Evolutionary conservation across 2,797 vertebrate genomes (phyloP), one percentile per base, ranked within the genome.

Genomic region (Gallinago nigripennis): DNA sequence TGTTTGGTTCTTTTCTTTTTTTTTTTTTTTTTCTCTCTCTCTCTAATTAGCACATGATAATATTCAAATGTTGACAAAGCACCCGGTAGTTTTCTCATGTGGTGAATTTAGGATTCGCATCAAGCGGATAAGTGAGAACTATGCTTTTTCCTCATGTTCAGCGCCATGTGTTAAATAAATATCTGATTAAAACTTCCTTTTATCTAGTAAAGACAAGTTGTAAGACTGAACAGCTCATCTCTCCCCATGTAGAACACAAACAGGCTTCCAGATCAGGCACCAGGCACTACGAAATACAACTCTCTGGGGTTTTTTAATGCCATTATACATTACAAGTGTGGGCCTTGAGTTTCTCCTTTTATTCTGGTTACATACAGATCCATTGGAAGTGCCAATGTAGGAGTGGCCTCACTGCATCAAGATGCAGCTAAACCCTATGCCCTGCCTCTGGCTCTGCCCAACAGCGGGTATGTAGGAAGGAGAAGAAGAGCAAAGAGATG

Each of bases 161-260:
- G 72, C 50, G 20, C 80, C 90, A 86, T 23, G 35, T 93, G 92
- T 83, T 57, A 56, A 72, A 70, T 43, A 60, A 84, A 71, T 6
- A 19, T 48, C 64, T 86, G 80, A 69, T 58, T 72, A 82, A 80
- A 72, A 58, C 56, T 78, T 76, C 77, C 71, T 90, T 95, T 96
- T 69, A 72, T 83, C 37, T 77, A 61, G 60, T 71, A n/a, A 30
- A 50, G 85, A 83, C 65, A 93, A 94, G 92, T 50, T 11, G 2
- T 88, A 69, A 69, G 86, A 88, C 13, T 28, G 77, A 96, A 37
- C 58, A 90, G 77, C 88, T 93, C 43, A 39, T 86, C 63, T 91
- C 66, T 71, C 35, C 23, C 66, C 73, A 8, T 30, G 66, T 79
- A 65, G 54, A 75, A 86, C 90, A 84, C 48, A 15, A 88, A 16